These are phyloP conservation scores for Pitta sordida DNA, from an alignment of 2,113 vertebrate genomes.

Conservation along the genomic window DNA sequence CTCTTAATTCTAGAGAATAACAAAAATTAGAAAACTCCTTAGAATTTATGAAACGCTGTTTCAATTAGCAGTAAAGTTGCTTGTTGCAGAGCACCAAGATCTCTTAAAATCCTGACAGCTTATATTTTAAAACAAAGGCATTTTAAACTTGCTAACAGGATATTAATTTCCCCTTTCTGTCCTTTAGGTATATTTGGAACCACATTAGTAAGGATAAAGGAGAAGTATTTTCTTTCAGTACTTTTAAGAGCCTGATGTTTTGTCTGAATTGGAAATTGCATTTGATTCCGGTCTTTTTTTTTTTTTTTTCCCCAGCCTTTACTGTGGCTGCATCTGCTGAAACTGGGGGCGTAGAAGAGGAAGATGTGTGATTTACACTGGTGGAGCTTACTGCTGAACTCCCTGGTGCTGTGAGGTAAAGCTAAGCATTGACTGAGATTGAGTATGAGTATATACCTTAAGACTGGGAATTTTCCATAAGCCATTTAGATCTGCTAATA, in stretches of 20 bases:
- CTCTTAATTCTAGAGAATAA: not conserved
- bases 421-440: not conserved
- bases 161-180: not conserved
- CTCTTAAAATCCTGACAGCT: not conserved
- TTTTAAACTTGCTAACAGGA: not conserved
- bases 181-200: not conserved
- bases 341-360: slow-evolving; percentile 24
- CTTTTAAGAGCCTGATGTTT: slow-evolving; percentile 8
- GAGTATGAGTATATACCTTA: not conserved
- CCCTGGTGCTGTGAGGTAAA: slow-evolving; percentile 40
- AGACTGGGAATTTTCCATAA: not conserved
- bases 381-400: slow-evolving; percentile 25
- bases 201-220: not conserved
- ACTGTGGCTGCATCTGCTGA: slow-evolving; percentile 37
- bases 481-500: not conserved
- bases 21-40: not conserved
- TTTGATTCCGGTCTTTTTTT: slow-evolving; percentile 8
- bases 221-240: not conserved
- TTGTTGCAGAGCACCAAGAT: not conserved
- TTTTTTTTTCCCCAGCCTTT: not conserved
- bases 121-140: not conserved
- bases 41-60: not conserved
- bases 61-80: not conserved
- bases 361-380: slow-evolving; percentile 47
- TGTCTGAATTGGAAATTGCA: slow-evolving; percentile 28